These are phyloP conservation scores for Mnemiopsis leidyi DNA, from an alignment of 37 sponge, comb jelly and placozoan species.

Conservation along the genomic window DNA sequence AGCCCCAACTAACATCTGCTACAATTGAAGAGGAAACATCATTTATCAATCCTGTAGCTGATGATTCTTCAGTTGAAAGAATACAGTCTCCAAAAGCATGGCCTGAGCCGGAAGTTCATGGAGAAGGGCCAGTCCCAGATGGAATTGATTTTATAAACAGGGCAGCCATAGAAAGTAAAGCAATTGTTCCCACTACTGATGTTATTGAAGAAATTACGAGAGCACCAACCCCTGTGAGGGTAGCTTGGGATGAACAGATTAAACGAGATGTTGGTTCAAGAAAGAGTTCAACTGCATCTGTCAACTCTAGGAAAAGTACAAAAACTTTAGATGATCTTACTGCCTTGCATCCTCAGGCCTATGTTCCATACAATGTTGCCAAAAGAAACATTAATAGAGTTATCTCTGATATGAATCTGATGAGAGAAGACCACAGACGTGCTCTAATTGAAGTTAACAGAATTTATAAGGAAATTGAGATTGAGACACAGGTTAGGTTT, in stretches of 20 bases:
- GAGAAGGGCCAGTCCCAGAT: background rate
- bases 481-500: constrained; percentile 26
- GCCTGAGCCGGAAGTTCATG: background rate
- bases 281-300: background rate
- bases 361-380: constrained; percentile 52
- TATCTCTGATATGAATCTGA: constrained; percentile 1
- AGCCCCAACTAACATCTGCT: background rate
- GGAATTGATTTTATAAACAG: constrained; percentile 11
- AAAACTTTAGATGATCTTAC: background rate
- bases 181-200: background rate
- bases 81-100: background rate
- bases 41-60: constrained; percentile 24
- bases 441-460: background rate
- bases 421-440: constrained; percentile 44
- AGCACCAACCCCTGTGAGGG: background rate
- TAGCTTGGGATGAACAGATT: background rate
- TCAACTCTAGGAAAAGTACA: background rate
- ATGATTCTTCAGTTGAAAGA: background rate
- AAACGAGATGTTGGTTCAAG: background rate
- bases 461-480: constrained; percentile 44
- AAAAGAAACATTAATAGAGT: constrained; percentile 36
- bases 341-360: constrained; percentile 28
- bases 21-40: background rate
- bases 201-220: background rate
- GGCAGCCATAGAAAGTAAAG: background rate